These are phyloP conservation scores for Porites australiensis DNA, from an alignment of 64 coral and sea anemone species.

Conservation along the genomic window DNA sequence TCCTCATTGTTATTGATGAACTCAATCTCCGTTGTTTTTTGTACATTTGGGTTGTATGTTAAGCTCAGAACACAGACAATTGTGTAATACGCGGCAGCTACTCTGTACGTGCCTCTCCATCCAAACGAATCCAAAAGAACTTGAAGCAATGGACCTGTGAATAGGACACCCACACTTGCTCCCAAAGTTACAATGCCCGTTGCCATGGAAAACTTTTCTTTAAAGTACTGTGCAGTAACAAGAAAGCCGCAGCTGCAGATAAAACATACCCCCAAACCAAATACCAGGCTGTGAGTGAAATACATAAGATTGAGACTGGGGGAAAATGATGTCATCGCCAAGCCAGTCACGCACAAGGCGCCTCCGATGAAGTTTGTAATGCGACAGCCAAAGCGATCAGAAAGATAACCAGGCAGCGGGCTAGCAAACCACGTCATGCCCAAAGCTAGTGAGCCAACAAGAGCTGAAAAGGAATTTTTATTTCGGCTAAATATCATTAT, in stretches of 20 bases:
- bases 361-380: slow-evolving; percentile 29
- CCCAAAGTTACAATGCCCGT: slow-evolving; percentile 43
- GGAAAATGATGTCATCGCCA: slow-evolving; percentile 48
- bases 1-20: neutral
- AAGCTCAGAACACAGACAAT: neutral
- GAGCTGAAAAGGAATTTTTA: slow-evolving; percentile 32
- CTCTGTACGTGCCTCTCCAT: slow-evolving; percentile 43
- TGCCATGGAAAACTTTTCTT: slow-evolving; percentile 53
- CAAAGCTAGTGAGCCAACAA: slow-evolving; percentile 60
- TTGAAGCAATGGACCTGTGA: slow-evolving; percentile 59
- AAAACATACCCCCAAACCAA: slow-evolving; percentile 52
- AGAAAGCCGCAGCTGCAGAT: slow-evolving; percentile 55
- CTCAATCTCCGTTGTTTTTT: neutral
- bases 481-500: neutral
- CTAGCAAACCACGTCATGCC: slow-evolving; percentile 35
- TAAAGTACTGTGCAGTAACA: slow-evolving; percentile 43
- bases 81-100: neutral
- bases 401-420: slow-evolving; percentile 41
- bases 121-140: slow-evolving; percentile 36
- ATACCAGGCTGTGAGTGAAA: slow-evolving; percentile 50
- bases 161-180: slow-evolving; percentile 29
- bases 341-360: slow-evolving; percentile 27
- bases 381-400: slow-evolving; percentile 63
- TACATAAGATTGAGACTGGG: slow-evolving; percentile 28
- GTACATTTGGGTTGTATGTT: slow-evolving; percentile 28